phyloP scores from a whole-genome alignment of 2,113 vertebrate species.

The Pituophis catenifer region DNA sequence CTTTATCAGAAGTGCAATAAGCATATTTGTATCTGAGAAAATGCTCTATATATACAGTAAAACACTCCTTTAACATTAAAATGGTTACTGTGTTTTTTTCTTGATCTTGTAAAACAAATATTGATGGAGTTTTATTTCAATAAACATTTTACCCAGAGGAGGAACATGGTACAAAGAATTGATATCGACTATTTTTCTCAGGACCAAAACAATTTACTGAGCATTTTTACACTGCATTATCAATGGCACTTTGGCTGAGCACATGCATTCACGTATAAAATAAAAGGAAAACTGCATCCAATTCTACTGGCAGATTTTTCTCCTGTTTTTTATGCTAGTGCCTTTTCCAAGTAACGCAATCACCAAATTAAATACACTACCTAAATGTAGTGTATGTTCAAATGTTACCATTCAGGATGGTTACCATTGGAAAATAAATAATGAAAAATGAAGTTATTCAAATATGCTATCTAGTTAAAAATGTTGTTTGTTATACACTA shows the following conservation, averaged over 20 bases:
- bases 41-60: neutral
- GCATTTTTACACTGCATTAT: neutral
- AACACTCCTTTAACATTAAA: neutral
- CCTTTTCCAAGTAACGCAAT: neutral
- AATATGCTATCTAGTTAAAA: constrained; percentile 30
- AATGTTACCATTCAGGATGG: constrained; percentile 1
- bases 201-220: neutral
- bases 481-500: constrained; percentile 31
- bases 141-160: neutral
- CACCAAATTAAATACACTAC: neutral
- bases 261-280: neutral
- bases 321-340: neutral
- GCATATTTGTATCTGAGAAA: neutral
- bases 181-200: neutral
- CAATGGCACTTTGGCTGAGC: neutral
- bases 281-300: neutral
- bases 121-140: neutral
- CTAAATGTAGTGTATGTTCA: no score
- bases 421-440: neutral
- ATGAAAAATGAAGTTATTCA: neutral
- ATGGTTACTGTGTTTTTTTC: neutral
- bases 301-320: neutral
- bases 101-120: neutral
- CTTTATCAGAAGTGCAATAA: neutral
- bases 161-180: neutral